Evolutionary conservation across 1,140 invertebrate species (phyloP).

Genomic region (Dysdera silvatica): DNA sequence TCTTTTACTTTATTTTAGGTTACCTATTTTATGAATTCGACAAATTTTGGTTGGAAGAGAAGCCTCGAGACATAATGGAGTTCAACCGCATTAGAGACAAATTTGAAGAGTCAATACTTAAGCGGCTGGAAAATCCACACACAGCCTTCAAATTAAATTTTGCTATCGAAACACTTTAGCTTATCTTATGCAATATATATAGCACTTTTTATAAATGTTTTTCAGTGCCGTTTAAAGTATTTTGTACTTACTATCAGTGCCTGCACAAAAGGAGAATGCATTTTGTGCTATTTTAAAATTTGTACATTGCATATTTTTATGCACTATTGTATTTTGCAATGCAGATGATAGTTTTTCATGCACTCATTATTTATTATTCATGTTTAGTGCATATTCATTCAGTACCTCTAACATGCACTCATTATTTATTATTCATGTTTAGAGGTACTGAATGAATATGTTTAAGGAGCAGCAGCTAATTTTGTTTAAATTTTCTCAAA

Average conservation of each 20-base stretch:
- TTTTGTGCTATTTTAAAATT: no score
- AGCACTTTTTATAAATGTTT: neutral
- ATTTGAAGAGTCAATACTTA: slow-evolving; percentile 64
- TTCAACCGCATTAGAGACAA: slow-evolving; percentile 75
- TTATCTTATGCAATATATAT: neutral
- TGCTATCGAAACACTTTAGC: slow-evolving; percentile 51
- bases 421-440: no score
- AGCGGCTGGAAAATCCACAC: slow-evolving; percentile 40
- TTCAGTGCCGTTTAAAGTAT: neutral
- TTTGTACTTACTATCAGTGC: neutral
- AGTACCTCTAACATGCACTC: no score
- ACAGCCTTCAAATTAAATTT: slow-evolving; percentile 65
- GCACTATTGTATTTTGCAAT: no score
- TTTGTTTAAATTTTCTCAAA: no score
- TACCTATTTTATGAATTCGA: slow-evolving; percentile 91
- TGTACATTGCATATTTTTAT: no score
- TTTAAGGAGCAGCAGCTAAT: no score
- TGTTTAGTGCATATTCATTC: no score
- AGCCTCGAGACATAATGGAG: slow-evolving; percentile 89
- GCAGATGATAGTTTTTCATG: no score
- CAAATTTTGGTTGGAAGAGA: slow-evolving; percentile 81
- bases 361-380: no score
- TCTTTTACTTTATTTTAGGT: slow-evolving; percentile 38
- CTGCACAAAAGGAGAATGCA: neutral
- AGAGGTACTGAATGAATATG: no score